phyloP scores from a whole-genome alignment of 2,888 invertebrate genomes.

The Morinoia aosen region DNA sequence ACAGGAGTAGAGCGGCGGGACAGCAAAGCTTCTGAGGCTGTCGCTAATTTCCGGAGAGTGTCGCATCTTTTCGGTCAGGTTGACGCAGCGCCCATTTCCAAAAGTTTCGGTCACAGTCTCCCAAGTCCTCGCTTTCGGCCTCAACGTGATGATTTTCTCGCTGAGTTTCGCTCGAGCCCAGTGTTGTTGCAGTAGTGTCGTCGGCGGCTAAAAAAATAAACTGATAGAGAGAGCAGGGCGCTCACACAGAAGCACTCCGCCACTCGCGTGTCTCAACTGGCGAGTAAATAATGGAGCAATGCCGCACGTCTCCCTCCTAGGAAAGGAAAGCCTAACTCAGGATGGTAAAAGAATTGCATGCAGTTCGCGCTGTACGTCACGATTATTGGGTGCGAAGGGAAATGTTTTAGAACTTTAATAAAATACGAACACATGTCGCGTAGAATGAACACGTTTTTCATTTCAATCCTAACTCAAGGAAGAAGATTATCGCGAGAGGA shows the following conservation, averaged over 20 bases:
- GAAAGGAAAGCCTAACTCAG: neutral
- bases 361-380: neutral
- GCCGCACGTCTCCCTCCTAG: conserved; percentile 7
- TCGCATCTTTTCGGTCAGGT: conserved; percentile 54
- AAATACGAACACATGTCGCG: neutral
- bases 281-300: conserved; percentile 40
- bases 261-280: conserved; percentile 34
- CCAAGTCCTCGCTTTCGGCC: conserved; percentile 28
- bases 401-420: neutral
- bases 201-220: conserved; percentile 46
- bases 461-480: neutral
- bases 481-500: neutral
- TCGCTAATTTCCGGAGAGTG: conserved; percentile 54
- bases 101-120: conserved; percentile 45
- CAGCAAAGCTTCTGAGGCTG: conserved; percentile 53
- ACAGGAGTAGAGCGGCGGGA: conserved; percentile 51
- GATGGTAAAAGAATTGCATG: conserved; percentile 53
- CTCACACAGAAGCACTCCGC: conserved; percentile 47
- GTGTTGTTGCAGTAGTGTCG: conserved; percentile 52
- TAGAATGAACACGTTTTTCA: neutral
- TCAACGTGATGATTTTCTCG: conserved; percentile 12
- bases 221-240: conserved; percentile 28
- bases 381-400: neutral
- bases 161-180: conserved; percentile 23
- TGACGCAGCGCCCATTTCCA: conserved; percentile 45